Evolutionary conservation across 2,113 vertebrate genomes (phyloP), one percentile per base, ranked within the genome.

Genomic region (Dicrurus megarhynchus): DNA sequence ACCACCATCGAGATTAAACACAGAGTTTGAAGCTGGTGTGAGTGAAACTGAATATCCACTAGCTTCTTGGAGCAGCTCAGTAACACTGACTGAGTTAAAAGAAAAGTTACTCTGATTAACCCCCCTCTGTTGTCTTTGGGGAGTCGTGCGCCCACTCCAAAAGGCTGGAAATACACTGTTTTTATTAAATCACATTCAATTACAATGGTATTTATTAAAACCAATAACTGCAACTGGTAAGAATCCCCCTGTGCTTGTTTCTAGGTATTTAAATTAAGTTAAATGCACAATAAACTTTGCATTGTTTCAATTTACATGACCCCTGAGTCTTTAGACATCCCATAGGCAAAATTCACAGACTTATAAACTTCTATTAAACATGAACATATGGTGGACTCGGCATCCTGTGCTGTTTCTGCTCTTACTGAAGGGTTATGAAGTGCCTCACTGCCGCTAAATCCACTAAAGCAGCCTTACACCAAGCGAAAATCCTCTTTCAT

Each of bases 251-350:
- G 95, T 82, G 96, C 93, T 97, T 94, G 84, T 95, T 96, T 91
- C 69, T 80, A 96, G 84, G 96, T 97, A 95, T 94, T 97, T 97
- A 97, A 97, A 97, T 97, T 94, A 96, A 94, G 93, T 87, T 96
- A 95, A 94, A 96, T 74, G 93, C 84, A 89, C 93, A 96, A 97
- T 97, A 97, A 96, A 97, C 85, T 96, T 95, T 93, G 89, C 92
- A 94, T 96, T 96, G 86, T 95, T 96, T 97, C 92, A 92, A 92
- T 97, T 97, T 97, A 96, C 95, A 87, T 95, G 95, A 97, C 97
- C 94, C 96, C 79, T 57, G 96, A 96, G 97, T 91, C 91, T 83
- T 92, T 27, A 92, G 90, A 92, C 88, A 93, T 95, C 92, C 97
- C 93, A 13, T 32, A 96, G 97, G 97, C 95, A 91, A 97, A 96